Evolutionary conservation across 2,113 vertebrate genomes (phyloP).

Genomic region (Dendrocopos noguchii): DNA sequence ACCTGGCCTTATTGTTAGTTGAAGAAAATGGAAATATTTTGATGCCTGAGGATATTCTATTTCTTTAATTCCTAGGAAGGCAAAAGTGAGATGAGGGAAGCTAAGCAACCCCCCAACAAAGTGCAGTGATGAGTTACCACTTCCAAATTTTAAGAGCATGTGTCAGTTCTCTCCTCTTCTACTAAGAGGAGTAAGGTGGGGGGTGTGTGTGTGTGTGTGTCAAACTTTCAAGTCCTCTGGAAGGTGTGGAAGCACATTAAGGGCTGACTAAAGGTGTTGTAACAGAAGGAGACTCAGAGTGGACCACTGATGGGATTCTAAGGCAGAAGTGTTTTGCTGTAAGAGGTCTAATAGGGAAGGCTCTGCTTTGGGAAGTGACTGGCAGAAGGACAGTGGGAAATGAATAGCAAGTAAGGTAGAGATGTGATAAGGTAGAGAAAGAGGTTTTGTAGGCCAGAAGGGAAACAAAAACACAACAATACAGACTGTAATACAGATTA

Average conservation of each 20-base stretch:
- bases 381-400: background rate
- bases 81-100: background rate
- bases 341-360: background rate
- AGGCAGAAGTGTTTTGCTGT: background rate
- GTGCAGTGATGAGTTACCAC: background rate
- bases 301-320: background rate
- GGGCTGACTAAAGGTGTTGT: background rate
- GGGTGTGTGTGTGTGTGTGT: too few relatives aligned
- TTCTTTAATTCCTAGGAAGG: slow-evolving; percentile 7
- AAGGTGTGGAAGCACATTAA: background rate
- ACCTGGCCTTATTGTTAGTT: background rate
- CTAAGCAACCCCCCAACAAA: background rate
- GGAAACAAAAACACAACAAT: background rate
- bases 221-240: background rate
- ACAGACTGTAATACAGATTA: background rate
- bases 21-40: slow-evolving; percentile 3
- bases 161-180: background rate
- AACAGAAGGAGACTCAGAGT: background rate
- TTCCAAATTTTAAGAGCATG: background rate
- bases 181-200: background rate
- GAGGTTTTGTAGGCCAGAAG: slow-evolving; percentile 4
- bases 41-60: background rate
- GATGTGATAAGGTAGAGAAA: background rate
- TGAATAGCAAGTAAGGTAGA: background rate
- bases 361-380: background rate